Conservation (phyloP, 2,113 vertebrate genomes). For the Corythaixoides concolor region DNA sequence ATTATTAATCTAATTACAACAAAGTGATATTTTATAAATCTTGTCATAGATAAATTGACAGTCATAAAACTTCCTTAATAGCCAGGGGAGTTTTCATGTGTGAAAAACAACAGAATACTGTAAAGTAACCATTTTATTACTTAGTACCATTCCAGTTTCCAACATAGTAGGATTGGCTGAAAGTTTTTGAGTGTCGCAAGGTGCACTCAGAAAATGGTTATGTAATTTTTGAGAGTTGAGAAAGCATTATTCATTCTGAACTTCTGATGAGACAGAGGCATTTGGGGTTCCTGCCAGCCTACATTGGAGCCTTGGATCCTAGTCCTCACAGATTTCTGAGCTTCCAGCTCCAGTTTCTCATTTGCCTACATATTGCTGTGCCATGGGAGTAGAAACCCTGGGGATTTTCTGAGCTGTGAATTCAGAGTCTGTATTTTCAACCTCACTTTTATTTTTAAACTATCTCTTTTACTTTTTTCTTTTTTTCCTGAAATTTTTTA, state of each 20-base stretch:
- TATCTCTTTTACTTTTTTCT: background rate
- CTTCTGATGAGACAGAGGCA: background rate
- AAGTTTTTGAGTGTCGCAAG: background rate
- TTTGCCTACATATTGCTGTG: constrained; percentile 12
- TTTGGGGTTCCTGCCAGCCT: background rate
- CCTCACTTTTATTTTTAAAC: constrained; percentile 32
- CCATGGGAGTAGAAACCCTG: background rate
- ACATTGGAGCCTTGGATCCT: constrained; percentile 2
- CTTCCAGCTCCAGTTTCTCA: background rate
- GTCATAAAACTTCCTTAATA: background rate
- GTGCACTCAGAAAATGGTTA: background rate
- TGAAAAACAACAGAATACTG: background rate
- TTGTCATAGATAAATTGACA: background rate
- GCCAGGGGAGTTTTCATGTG: background rate
- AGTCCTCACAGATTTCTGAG: background rate
- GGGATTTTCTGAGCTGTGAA: background rate
- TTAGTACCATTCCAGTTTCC: background rate
- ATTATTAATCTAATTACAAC: background rate
- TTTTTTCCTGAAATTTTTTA: background rate
- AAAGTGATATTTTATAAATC: background rate
- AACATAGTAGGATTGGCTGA: background rate
- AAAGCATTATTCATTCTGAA: constrained; percentile 15
- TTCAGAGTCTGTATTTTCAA: background rate
- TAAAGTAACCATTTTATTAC: background rate
- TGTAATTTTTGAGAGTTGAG: background rate